phyloP scores from a whole-genome alignment of 1,140 invertebrate species.

The Euura saliciscinereae region DNA sequence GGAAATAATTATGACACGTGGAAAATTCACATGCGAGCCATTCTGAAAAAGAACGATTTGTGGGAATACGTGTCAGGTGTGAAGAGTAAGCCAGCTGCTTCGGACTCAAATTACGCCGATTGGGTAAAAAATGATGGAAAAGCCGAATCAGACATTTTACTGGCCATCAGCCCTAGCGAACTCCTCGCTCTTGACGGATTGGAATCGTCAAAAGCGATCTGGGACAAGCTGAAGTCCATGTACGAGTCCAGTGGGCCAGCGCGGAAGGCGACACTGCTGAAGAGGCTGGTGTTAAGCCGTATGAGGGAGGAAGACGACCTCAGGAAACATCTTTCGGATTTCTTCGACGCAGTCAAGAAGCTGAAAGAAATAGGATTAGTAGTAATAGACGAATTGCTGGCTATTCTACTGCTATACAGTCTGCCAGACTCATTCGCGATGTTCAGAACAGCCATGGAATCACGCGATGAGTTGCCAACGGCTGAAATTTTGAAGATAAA shows the following conservation, averaged over 20 bases:
- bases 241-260: constrained; percentile 31
- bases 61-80: constrained; percentile 18
- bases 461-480: constrained; percentile 16
- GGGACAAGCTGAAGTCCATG: constrained; percentile 21
- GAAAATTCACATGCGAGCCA: constrained; percentile 11
- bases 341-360: constrained; percentile 36
- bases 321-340: constrained; percentile 31
- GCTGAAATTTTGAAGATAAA: constrained; percentile 25
- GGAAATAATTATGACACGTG: constrained; percentile 14
- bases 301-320: constrained; percentile 37
- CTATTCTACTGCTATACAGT: constrained; percentile 34
- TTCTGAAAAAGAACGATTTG: constrained; percentile 13
- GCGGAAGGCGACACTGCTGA: constrained; percentile 32
- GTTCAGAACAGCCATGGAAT: background rate
- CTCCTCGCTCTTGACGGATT: constrained; percentile 11
- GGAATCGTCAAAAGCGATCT: constrained; percentile 25
- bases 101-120: background rate
- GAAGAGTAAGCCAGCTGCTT: constrained; percentile 7
- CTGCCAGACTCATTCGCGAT: constrained; percentile 29
- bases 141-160: constrained; percentile 13
- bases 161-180: constrained; percentile 12
- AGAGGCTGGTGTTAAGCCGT: constrained; percentile 26
- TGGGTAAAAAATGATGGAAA: constrained; percentile 20
- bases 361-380: constrained; percentile 31
- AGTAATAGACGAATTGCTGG: constrained; percentile 32